Percentiles rank a stretch among this genome's conserved stretches.
Evolutionary conservation across 23 tunicate species (phyloP).

Genomic region (Trididemnum miniatum): DNA sequence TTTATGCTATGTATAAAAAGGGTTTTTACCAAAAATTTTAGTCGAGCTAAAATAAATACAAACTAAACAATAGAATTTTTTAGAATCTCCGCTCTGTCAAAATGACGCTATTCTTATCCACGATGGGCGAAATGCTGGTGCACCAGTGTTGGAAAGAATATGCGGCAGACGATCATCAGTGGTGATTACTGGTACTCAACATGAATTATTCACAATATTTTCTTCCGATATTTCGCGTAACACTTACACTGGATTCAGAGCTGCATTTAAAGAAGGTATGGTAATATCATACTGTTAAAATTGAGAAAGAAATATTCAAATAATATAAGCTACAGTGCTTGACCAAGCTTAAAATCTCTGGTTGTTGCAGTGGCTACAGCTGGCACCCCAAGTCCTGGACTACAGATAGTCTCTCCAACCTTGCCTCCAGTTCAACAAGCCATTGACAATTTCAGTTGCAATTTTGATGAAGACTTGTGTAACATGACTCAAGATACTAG

Average conservation of each 20-base stretch:
- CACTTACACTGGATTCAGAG: slow-evolving; percentile 41
- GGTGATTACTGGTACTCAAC: slow-evolving; percentile 36
- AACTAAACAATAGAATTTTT: too few relatives aligned
- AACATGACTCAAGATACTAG: slow-evolving; percentile 69
- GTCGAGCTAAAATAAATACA: too few relatives aligned
- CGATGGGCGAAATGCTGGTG: slow-evolving; percentile 48
- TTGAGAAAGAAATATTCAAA: too few relatives aligned
- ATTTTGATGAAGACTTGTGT: slow-evolving; percentile 68
- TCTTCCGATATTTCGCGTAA: background rate
- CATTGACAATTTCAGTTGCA: slow-evolving; percentile 40
- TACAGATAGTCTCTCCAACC: slow-evolving; percentile 39
- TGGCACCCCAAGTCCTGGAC: slow-evolving; percentile 16
- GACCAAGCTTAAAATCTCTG: too few relatives aligned
- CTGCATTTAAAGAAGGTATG: slow-evolving; percentile 41
- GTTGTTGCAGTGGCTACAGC: background rate
- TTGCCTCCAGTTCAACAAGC: slow-evolving; percentile 44
- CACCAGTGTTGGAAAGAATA: slow-evolving; percentile 35
- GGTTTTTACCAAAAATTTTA: too few relatives aligned
- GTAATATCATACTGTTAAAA: slow-evolving; percentile 66
- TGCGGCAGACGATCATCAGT: slow-evolving; percentile 36
- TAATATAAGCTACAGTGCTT: too few relatives aligned
- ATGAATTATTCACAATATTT: slow-evolving; percentile 48
- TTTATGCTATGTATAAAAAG: too few relatives aligned
- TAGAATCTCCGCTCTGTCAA: slow-evolving; percentile 48
- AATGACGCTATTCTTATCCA: slow-evolving; percentile 63